phyloP scores from a whole-genome alignment of 2,888 invertebrate genomes.

The Luperina testacea region DNA sequence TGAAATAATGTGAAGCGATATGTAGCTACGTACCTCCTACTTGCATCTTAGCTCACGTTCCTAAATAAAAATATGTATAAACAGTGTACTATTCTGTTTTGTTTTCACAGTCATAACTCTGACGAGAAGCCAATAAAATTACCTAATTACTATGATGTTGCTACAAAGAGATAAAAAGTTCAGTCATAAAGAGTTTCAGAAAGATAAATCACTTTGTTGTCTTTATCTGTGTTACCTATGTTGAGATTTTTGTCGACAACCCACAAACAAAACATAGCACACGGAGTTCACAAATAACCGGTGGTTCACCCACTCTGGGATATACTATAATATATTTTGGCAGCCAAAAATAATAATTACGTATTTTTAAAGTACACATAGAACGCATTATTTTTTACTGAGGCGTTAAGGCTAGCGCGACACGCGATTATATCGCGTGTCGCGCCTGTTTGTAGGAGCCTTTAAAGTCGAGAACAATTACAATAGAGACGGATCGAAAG shows the following conservation, averaged over 20 bases:
- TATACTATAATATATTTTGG: too few relatives aligned
- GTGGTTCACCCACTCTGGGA: too few relatives aligned
- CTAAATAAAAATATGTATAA: neutral
- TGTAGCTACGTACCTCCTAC: neutral
- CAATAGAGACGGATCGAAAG: too few relatives aligned
- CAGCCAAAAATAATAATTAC: too few relatives aligned
- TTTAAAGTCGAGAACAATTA: too few relatives aligned
- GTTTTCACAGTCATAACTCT: too few relatives aligned
- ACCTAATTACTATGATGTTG: too few relatives aligned
- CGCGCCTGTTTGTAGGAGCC: too few relatives aligned
- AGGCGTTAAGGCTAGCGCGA: too few relatives aligned
- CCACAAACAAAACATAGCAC: neutral
- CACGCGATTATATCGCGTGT: too few relatives aligned
- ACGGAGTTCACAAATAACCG: neutral
- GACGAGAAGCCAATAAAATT: neutral
- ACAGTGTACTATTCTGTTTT: neutral
- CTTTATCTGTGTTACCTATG: neutral
- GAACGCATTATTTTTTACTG: too few relatives aligned
- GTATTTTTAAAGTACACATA: too few relatives aligned
- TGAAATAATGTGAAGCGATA: neutral
- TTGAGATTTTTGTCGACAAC: neutral
- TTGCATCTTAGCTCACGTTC: neutral
- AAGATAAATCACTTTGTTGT: constrained; percentile 12
- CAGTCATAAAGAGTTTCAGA: neutral
- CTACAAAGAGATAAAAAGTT: constrained; percentile 7